Evolutionary conservation across 2,888 invertebrate genomes (phyloP), one percentile per base, ranked within the genome.

Genomic region (Eristalis intricaria): DNA sequence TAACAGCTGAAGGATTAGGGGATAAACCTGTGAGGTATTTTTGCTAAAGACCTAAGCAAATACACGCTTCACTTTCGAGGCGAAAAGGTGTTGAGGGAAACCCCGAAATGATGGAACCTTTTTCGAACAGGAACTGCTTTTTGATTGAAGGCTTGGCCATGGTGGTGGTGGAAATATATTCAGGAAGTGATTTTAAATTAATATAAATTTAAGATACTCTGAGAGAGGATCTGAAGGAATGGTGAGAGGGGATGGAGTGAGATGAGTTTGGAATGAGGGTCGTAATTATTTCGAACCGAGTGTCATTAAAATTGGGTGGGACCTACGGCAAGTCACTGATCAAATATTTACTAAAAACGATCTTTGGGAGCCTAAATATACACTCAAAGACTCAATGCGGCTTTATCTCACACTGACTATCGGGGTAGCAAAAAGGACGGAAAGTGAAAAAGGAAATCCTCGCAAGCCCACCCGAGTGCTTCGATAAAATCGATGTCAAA

Each of bases 121-220:
- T 78, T 83, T 73, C 23, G 68, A 60, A 73, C 68, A 78, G 78
- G 78, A 83, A 83, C 56, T 83, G 58, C 64, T 73, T 63, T 83
- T 73, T 83, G 83, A 83, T 83, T 83, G 77, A 60, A 26, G 60
- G 26, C 2, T 60, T 22, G 19, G 8, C 1, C 4, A 13, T 15
- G 38, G 38, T 38, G 38, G 2, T 38, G 38, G 38, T 38, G 70
- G 58, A 70, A 70, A 70, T 83, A 66, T 61, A 29, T 35, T 32
- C 81, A 81, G 81, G 81, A 81, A 75, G 69, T 81, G 69, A 58
- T 60, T 58, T 74, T 19, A 63, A 81, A 75, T 69, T 69, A 65
- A 65, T 65, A 35, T 65, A 19, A 65, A 65, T 65, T 65, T 22
- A 22, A n/a, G 38, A 35, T n/a, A 35, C 32, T 19, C 50, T 19